Evolutionary conservation across 2,888 invertebrate species (phyloP), one percentile per base, ranked within the genome.

Genomic region (Vanessa cardui): DNA sequence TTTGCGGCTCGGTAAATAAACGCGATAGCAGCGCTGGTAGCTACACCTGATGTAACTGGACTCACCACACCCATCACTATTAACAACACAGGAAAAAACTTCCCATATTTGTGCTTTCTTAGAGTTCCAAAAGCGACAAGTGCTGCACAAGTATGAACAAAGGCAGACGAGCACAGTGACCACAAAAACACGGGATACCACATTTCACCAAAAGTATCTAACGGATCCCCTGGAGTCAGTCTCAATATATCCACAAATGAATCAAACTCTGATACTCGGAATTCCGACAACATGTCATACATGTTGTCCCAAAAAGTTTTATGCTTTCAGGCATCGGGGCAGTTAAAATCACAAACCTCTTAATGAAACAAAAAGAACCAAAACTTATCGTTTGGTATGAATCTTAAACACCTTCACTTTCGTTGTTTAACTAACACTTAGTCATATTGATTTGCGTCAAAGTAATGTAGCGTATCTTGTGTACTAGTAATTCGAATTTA

Each of bases 111-210:
- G 88, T 99, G 99, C 93, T 98, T 98, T 71, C 98, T 94, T 77
- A 99, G 93, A 60, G 98, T 98, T 72, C 96, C 96, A 85, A 99
- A 98, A 59, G 98, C 97, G 76, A 99, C 97, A 64, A 97, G 91
- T 64, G 97, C 97, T 67, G 98, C 98, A 84, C 98, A 96, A 63
- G 96, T 96, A 88, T 99, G 98, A 75, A 99, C 97, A 84, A 98
- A 95, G 81, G 98, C 95, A 62, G 98, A 99, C 16, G 98, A 98
- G 86, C 98, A 97, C 81, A 99, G 93, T 70, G 98, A 97, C 98
- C 98, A 99, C 80, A 99, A 93, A 92, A 99, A 99, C 85, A 99
- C 96, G 84, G 98, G 97, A 88, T 98, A 98, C 98, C 98, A 99
- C 97, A 99, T 99, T 90, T 98, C 98, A 93, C 95, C 93, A 94